Conservation (phyloP, 2,888 invertebrate genomes). For the Drosophila atroscutellata region DNA sequence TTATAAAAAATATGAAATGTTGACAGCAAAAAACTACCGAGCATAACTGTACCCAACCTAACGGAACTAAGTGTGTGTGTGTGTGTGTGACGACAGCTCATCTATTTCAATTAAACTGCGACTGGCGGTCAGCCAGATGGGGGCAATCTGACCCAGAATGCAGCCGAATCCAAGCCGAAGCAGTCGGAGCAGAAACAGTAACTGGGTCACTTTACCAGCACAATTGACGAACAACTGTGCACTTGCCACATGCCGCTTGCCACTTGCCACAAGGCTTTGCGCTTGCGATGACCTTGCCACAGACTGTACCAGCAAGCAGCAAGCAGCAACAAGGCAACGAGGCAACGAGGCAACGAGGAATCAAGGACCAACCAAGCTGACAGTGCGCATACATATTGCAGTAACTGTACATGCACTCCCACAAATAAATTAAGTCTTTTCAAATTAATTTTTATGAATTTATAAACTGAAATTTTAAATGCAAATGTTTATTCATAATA, state of each 20-base stretch:
- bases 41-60: slow-evolving; percentile 60
- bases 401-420: slow-evolving; percentile 55
- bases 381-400: slow-evolving; percentile 56
- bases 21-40: slow-evolving; percentile 38
- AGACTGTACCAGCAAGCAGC: slow-evolving; percentile 50
- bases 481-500: too few relatives aligned
- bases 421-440: background rate
- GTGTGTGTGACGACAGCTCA: slow-evolving; percentile 54
- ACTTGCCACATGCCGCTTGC: slow-evolving; percentile 21
- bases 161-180: slow-evolving; percentile 44
- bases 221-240: slow-evolving; percentile 48
- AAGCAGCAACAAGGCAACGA: slow-evolving; percentile 9
- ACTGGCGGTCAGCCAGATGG: slow-evolving; percentile 50
- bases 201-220: slow-evolving; percentile 59
- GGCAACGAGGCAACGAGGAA: slow-evolving; percentile 20
- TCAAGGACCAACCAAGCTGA: slow-evolving; percentile 46
- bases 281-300: slow-evolving; percentile 63
- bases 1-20: slow-evolving; percentile 65
- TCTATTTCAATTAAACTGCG: slow-evolving; percentile 70
- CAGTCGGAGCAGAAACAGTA: slow-evolving; percentile 36
- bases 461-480: background rate
- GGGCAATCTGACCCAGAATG: slow-evolving; percentile 70
- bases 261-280: slow-evolving; percentile 49
- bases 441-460: background rate
- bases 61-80: slow-evolving; percentile 17